These are phyloP conservation scores for Semicossyphus pulcher DNA, from an alignment of 2,113 vertebrate genomes.

Conservation along the genomic window DNA sequence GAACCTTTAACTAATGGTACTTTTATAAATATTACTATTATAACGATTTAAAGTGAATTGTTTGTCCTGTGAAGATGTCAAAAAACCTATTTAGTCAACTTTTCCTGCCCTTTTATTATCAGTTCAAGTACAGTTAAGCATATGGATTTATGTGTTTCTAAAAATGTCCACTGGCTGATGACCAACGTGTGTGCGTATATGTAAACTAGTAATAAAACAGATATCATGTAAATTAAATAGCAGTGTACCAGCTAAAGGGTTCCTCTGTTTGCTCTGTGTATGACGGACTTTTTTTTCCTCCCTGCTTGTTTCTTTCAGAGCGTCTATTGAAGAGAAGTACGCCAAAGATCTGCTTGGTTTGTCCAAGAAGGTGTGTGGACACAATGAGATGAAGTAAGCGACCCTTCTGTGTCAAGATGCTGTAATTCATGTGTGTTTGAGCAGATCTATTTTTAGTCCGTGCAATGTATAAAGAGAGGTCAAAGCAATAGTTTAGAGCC, in stretches of 20 bases:
- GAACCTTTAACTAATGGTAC: too few relatives aligned
- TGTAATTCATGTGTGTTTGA: neutral
- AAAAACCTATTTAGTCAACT: too few relatives aligned
- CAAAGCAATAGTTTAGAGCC: neutral
- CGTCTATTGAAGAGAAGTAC: slow-evolving; percentile 93
- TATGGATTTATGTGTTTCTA: neutral
- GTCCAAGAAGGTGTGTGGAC: slow-evolving; percentile 93
- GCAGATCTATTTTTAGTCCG: neutral
- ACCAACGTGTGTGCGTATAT: neutral
- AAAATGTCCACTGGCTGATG: neutral
- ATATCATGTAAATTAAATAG: slow-evolving; percentile 7
- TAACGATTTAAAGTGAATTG: too few relatives aligned
- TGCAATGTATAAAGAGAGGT: neutral
- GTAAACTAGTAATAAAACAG: neutral
- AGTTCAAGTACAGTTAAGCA: too few relatives aligned
- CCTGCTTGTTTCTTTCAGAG: slow-evolving; percentile 80
- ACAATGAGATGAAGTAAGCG: slow-evolving; percentile 94
- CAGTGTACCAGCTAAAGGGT: too few relatives aligned
- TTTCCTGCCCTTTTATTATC: too few relatives aligned
- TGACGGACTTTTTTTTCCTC: too few relatives aligned
- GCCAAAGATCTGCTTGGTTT: slow-evolving; percentile 93
- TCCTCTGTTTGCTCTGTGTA: neutral
- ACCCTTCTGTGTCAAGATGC: neutral
- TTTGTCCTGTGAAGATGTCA: too few relatives aligned
- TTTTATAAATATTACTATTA: too few relatives aligned